A percentile compares a stretch with the other conserved stretches of the same genome.
Conservation (phyloP, 2,113 vertebrate genomes). For the Hypomesus transpacificus region DNA sequence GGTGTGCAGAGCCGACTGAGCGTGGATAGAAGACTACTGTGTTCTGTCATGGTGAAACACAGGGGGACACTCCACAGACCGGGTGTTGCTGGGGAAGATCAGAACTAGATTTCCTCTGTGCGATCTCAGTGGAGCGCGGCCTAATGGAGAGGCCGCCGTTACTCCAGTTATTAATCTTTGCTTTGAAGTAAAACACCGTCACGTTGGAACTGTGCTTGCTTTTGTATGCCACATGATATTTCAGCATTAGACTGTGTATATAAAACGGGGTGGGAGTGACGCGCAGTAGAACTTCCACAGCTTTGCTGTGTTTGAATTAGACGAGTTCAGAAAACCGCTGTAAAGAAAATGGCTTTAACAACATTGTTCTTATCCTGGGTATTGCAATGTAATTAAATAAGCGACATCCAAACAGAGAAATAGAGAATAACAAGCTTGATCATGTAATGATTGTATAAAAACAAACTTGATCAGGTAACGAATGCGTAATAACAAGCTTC, state of each 20-base stretch:
- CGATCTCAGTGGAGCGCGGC: conserved; percentile 45
- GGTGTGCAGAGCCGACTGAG: conserved; percentile 20
- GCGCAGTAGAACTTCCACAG: no score
- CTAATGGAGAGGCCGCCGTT: conserved; percentile 45
- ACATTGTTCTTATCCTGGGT: no score
- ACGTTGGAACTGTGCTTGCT: conserved; percentile 37
- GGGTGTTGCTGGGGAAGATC: conserved; percentile 30
- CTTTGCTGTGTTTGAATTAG: neutral
- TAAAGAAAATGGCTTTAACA: no score
- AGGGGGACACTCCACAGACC: conserved; percentile 10
- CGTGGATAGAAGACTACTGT: conserved; percentile 44
- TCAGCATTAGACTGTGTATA: conserved; percentile 12
- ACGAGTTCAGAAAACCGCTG: neutral
- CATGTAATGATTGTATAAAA: no score
- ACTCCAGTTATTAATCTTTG: conserved; percentile 50
- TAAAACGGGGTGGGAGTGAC: no score
- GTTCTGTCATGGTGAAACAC: conserved; percentile 20
- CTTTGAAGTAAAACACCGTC: conserved; percentile 45
- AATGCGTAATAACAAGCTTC: no score
- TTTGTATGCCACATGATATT: conserved; percentile 42
- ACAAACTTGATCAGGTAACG: no score
- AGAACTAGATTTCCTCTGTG: conserved; percentile 50
- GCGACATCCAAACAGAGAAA: no score
- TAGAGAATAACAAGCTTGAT: no score
- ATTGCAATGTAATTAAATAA: no score